phyloP scores from a whole-genome alignment of 2,888 invertebrate genomes.

The Unio delphinus region DNA sequence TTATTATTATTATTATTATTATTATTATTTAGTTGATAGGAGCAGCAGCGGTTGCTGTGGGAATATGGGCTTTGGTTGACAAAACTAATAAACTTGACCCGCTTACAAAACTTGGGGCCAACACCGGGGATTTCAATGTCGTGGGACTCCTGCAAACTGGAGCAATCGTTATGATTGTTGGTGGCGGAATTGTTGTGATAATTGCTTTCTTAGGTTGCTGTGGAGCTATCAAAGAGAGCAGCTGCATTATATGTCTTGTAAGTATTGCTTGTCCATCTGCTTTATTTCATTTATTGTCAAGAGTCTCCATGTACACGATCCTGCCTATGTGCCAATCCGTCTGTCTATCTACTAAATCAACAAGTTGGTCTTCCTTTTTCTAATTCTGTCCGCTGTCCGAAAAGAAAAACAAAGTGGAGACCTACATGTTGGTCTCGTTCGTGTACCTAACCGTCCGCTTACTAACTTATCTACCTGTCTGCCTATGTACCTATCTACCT shows the following conservation, averaged over 20 bases:
- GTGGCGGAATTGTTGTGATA: conserved; percentile 28
- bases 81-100: conserved; percentile 33
- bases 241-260: conserved; percentile 29
- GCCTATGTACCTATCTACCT: too few species aligned
- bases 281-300: background rate
- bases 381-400: too few species aligned
- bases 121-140: conserved; percentile 23
- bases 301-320: too few species aligned
- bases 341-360: too few species aligned
- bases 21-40: conserved; percentile 19
- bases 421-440: too few species aligned
- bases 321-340: too few species aligned
- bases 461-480: too few species aligned
- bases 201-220: conserved; percentile 39
- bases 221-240: conserved; percentile 32
- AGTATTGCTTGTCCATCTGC: conserved; percentile 7
- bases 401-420: too few species aligned
- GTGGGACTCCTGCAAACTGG: conserved; percentile 28
- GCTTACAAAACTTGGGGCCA: conserved; percentile 29
- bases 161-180: conserved; percentile 32
- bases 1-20: too few species aligned
- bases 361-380: too few species aligned
- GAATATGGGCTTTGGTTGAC: conserved; percentile 36
- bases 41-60: conserved; percentile 29
- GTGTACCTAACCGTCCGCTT: too few species aligned